Evolutionary conservation across 2,113 vertebrate species (phyloP).

Genomic region (Myiagra hebetior): DNA sequence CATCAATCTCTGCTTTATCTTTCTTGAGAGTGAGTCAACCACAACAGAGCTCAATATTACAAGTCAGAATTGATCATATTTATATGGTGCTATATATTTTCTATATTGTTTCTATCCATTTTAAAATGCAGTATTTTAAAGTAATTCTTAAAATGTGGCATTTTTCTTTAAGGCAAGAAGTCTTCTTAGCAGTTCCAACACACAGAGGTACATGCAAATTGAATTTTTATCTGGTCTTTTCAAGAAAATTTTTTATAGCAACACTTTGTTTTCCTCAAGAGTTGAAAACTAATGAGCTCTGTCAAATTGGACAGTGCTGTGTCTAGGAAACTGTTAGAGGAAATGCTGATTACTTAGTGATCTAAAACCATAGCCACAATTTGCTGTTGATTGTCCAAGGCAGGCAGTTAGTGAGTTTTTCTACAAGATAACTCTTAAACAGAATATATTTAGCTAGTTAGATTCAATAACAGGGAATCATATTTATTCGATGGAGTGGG

Average conservation of each 20-base stretch:
- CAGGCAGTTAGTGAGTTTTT: slow-evolving; percentile 61
- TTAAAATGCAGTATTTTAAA: not conserved
- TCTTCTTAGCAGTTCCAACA: not conserved
- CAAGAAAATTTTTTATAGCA: not conserved
- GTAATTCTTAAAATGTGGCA: not conserved
- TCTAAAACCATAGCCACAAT: slow-evolving; percentile 48
- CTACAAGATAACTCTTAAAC: slow-evolving; percentile 58
- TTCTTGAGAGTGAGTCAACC: not conserved
- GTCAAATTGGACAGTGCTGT: not conserved
- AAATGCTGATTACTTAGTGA: slow-evolving; percentile 48
- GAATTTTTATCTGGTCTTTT: slow-evolving; percentile 1
- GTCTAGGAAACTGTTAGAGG: not conserved
- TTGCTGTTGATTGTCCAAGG: slow-evolving; percentile 43
- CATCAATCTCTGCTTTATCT: slow-evolving; percentile 37
- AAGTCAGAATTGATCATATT: slow-evolving; percentile 20
- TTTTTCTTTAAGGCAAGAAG: not conserved
- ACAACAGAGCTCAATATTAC: not conserved
- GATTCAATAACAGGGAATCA: not conserved
- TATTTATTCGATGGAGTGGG: not conserved
- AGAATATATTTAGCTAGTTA: slow-evolving; percentile 60
- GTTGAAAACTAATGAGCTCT: slow-evolving; percentile 31
- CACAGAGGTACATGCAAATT: not conserved
- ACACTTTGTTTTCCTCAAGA: slow-evolving; percentile 10
- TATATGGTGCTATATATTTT: not conserved
- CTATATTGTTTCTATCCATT: not conserved